These are phyloP conservation scores for Taxidea taxus DNA, from an alignment of 2,113 vertebrate genomes.

Conservation along the genomic window DNA sequence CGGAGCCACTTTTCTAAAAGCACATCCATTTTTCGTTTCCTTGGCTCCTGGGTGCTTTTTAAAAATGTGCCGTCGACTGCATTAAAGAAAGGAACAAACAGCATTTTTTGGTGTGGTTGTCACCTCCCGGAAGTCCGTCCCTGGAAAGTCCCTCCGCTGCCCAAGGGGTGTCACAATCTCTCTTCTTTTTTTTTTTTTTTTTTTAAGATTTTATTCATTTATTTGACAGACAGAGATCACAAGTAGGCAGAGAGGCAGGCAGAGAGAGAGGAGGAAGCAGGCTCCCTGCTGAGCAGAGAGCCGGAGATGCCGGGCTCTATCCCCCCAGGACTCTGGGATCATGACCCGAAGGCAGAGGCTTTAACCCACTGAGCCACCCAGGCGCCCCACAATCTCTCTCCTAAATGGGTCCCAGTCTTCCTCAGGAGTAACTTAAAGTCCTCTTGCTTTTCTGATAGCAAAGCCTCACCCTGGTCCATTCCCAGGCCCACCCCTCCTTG, in stretches of 20 bases:
- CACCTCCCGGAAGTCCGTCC: background rate
- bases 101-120: background rate
- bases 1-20: background rate
- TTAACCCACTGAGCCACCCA: too few species aligned
- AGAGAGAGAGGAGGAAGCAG: too few species aligned
- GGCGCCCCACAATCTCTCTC: background rate
- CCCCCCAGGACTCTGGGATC: too few species aligned
- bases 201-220: too few species aligned
- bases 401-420: background rate
- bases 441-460: background rate
- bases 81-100: background rate
- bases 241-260: too few species aligned
- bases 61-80: background rate
- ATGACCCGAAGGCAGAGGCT: too few species aligned
- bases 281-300: too few species aligned
- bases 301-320: too few species aligned
- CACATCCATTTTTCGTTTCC: background rate
- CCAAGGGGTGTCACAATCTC: background rate
- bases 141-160: background rate
- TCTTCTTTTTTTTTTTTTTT: too few species aligned
- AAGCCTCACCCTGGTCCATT: background rate
- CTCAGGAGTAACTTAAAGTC: background rate
- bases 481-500: rapidly evolving
- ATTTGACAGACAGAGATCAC: too few species aligned
- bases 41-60: background rate